phyloP scores from a whole-genome alignment of 1,140 invertebrate genomes.

The Drusus annulatus region DNA sequence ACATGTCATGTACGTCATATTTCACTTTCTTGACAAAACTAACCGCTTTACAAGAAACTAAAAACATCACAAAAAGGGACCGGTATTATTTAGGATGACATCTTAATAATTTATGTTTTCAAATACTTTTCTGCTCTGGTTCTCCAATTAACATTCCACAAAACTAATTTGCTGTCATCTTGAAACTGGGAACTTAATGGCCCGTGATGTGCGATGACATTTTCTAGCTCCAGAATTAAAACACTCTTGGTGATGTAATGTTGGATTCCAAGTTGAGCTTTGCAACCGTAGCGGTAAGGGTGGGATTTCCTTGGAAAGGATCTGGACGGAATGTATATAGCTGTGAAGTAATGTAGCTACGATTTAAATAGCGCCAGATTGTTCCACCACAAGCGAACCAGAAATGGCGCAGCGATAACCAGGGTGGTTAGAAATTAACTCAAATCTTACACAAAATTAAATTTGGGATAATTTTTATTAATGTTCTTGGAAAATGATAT shows the following conservation, averaged over 20 bases:
- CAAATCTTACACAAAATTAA: neutral
- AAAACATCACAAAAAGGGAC: no score
- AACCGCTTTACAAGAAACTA: neutral
- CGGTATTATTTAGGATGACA: no score
- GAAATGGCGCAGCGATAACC: slow-evolving; percentile 13
- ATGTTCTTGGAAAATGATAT: no score
- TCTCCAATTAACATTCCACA: neutral
- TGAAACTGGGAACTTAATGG: slow-evolving; percentile 32
- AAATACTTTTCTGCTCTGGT: neutral
- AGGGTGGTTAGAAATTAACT: neutral
- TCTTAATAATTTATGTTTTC: no score
- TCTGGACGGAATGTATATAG: neutral
- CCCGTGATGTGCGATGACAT: slow-evolving; percentile 40
- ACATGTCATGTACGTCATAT: no score
- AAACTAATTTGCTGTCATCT: slow-evolving; percentile 8
- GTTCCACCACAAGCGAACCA: slow-evolving; percentile 36
- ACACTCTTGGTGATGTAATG: neutral
- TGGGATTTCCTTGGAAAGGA: neutral
- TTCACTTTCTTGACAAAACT: no score
- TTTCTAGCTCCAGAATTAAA: neutral
- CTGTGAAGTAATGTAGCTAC: neutral
- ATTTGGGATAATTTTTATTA: no score
- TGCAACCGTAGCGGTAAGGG: neutral
- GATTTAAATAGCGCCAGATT: slow-evolving; percentile 41
- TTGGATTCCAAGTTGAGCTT: neutral